Conservation (phyloP, 2,113 vertebrate species). For the Siphamia tubifer region DNA sequence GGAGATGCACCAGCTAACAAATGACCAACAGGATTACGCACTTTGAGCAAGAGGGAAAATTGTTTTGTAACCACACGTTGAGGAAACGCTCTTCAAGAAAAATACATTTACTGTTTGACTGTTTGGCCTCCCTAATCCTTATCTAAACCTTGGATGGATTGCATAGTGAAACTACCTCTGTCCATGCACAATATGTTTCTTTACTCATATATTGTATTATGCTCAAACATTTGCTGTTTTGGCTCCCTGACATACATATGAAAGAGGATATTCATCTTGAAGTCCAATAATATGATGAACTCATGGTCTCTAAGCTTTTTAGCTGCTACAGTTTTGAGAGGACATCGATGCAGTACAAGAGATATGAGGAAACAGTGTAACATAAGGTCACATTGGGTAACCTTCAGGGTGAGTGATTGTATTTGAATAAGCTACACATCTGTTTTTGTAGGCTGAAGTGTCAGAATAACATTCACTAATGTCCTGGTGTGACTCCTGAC, state of each 20-base stretch:
- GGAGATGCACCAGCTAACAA: conserved; percentile 70
- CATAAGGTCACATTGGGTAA: conserved; percentile 31
- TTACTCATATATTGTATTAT: conserved; percentile 37
- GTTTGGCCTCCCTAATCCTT: conserved; percentile 62
- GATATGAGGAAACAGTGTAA: conserved; percentile 48
- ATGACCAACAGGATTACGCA: conserved; percentile 70
- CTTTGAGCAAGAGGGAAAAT: conserved; percentile 57
- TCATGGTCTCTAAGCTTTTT: conserved; percentile 55
- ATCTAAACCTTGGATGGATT: conserved; percentile 49
- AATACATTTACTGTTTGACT: conserved; percentile 46
- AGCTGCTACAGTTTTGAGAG: conserved; percentile 38
- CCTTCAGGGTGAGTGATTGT: conserved; percentile 55
- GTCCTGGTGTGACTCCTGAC: conserved; percentile 58
- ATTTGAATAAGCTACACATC: conserved; percentile 62
- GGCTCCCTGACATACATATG: conserved; percentile 37
- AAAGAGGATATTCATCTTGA: conserved; percentile 69
- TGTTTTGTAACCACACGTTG: conserved; percentile 56
- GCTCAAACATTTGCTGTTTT: conserved; percentile 18
- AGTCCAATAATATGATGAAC: conserved; percentile 51
- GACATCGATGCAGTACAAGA: conserved; percentile 54
- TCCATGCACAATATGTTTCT: conserved; percentile 32
- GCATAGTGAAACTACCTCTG: conserved; percentile 15
- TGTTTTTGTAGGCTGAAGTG: conserved; percentile 43
- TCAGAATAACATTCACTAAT: conserved; percentile 39
- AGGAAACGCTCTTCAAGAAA: conserved; percentile 45